Evolutionary conservation across 2,888 invertebrate species (phyloP).

Genomic region (Drosophila colorata): DNA sequence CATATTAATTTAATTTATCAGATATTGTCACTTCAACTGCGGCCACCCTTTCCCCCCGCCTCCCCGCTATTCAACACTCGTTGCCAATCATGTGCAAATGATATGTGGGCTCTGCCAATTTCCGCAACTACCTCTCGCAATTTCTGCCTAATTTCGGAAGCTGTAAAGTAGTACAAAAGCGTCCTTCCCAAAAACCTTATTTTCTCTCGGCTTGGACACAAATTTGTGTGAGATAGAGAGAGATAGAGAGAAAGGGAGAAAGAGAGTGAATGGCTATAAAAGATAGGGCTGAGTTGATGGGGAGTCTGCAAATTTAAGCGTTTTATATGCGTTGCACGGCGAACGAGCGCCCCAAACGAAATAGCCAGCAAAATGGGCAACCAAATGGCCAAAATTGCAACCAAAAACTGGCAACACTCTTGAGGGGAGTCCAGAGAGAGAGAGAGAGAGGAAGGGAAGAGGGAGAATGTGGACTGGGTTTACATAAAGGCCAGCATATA

Average conservation of each 20-base stretch:
- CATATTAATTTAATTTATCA: slow-evolving; percentile 25
- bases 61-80: not conserved
- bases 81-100: slow-evolving; percentile 34
- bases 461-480: not conserved
- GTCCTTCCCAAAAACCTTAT: not conserved
- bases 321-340: slow-evolving; percentile 59
- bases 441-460: no score
- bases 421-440: not conserved
- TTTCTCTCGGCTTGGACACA: slow-evolving; percentile 3
- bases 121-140: slow-evolving; percentile 34
- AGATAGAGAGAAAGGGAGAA: not conserved
- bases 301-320: slow-evolving; percentile 40
- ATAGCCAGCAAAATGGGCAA: slow-evolving; percentile 55
- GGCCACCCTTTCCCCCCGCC: not conserved
- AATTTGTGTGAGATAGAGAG: not conserved
- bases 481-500: slow-evolving; percentile 13
- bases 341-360: slow-evolving; percentile 28
- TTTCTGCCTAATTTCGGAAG: slow-evolving; percentile 57
- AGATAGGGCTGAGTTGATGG: not conserved
- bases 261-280: not conserved
- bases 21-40: slow-evolving; percentile 13
- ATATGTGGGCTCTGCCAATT: slow-evolving; percentile 32
- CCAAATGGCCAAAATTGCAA: slow-evolving; percentile 55
- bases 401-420: slow-evolving; percentile 28
- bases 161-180: slow-evolving; percentile 50